These are phyloP conservation scores for Parazoanthus swiftii DNA, from an alignment of 92 coral and sea anemone species.

Conservation along the genomic window DNA sequence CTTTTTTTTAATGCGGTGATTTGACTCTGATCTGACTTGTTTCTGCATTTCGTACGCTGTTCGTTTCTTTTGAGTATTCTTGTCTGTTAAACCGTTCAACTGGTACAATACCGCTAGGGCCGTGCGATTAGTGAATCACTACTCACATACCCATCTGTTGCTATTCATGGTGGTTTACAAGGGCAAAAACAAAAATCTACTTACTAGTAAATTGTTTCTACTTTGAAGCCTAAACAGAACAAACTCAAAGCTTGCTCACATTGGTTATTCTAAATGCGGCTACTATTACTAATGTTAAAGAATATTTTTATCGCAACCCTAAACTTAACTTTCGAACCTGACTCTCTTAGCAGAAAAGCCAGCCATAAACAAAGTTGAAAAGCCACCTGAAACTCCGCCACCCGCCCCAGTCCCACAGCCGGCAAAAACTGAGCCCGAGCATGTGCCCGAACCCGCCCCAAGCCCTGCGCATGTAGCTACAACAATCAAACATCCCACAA, in stretches of 20 bases:
- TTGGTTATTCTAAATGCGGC: background rate
- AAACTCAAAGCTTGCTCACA: too few relatives aligned
- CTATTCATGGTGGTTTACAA: too few relatives aligned
- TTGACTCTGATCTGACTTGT: background rate
- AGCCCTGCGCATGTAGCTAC: slow-evolving; percentile 60
- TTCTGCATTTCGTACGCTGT: background rate
- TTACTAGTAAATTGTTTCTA: too few relatives aligned
- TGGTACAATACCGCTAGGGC: background rate
- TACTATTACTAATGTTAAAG: background rate
- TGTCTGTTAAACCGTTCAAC: background rate
- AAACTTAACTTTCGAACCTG: slow-evolving; percentile 3
- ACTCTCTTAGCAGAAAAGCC: slow-evolving; percentile 25
- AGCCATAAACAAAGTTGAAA: slow-evolving; percentile 40
- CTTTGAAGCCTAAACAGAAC: too few relatives aligned
- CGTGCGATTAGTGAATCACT: background rate
- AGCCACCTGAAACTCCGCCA: slow-evolving; percentile 45
- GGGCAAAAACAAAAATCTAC: too few relatives aligned
- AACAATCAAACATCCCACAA: slow-evolving; percentile 48
- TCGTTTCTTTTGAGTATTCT: background rate
- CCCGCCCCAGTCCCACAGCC: slow-evolving; percentile 50
- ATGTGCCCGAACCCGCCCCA: slow-evolving; percentile 47
- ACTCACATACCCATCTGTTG: too few relatives aligned
- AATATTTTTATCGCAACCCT: background rate
- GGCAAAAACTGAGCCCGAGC: slow-evolving; percentile 48
- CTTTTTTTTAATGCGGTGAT: background rate